These are phyloP conservation scores for Thecocarcelia acutangulata DNA, from an alignment of 2,888 invertebrate genomes.

Conservation along the genomic window DNA sequence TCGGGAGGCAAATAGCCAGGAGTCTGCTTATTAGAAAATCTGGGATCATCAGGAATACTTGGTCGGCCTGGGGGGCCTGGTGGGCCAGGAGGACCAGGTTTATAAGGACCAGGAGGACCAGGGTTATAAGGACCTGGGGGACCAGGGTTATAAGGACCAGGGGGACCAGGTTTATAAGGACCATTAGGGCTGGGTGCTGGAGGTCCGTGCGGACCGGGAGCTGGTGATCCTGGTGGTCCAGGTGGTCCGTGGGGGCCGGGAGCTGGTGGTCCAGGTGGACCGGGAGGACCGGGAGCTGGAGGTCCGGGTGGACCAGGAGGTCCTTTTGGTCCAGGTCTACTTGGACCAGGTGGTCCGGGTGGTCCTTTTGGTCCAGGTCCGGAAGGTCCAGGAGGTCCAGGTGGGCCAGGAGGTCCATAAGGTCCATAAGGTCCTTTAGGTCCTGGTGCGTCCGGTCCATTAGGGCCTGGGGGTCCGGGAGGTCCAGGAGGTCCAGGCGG, in stretches of 20 bases:
- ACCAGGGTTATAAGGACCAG: slow-evolving; percentile 80
- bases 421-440: slow-evolving; percentile 75
- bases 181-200: neutral
- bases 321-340: slow-evolving; percentile 75
- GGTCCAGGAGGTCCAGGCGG: slow-evolving; percentile 77
- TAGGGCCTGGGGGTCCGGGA: slow-evolving; percentile 39
- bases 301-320: slow-evolving; percentile 74
- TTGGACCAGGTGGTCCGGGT: slow-evolving; percentile 77
- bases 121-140: slow-evolving; percentile 71
- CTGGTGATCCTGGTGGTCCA: slow-evolving; percentile 67
- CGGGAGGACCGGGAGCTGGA: slow-evolving; percentile 77
- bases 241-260: slow-evolving; percentile 80
- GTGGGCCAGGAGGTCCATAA: slow-evolving; percentile 70
- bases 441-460: slow-evolving; percentile 75
- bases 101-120: slow-evolving; percentile 46
- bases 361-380: slow-evolving; percentile 79
- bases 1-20: slow-evolving; percentile 78
- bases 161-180: slow-evolving; percentile 71
- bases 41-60: slow-evolving; percentile 74
- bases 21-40: slow-evolving; percentile 76
- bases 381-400: slow-evolving; percentile 73
- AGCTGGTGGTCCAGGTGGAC: slow-evolving; percentile 66
- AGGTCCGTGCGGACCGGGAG: slow-evolving; percentile 70
- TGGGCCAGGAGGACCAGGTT: slow-evolving; percentile 57
- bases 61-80: slow-evolving; percentile 64